Evolutionary conservation across 2,797 vertebrate species (phyloP).

Genomic region (Chrysocyon brachyurus): DNA sequence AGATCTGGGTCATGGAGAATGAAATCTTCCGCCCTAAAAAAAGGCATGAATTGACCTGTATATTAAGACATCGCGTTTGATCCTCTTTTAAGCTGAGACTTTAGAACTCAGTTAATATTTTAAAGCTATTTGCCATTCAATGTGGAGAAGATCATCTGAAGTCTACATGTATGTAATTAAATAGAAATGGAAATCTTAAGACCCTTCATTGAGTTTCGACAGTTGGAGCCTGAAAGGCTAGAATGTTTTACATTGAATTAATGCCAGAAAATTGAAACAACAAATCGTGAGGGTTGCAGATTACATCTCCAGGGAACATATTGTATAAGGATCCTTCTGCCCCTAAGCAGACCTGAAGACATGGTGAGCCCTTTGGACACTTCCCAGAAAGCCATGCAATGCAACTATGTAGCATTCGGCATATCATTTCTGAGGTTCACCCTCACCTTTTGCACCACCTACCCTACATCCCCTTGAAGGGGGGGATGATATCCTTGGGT

Average conservation of each 20-base stretch:
- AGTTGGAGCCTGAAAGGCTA: neutral
- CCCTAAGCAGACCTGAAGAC: neutral
- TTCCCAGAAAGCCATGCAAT: neutral
- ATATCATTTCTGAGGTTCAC: neutral
- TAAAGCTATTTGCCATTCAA: neutral
- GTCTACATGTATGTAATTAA: neutral
- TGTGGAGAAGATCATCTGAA: neutral
- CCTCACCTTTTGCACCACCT: too few relatives aligned
- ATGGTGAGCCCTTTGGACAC: neutral
- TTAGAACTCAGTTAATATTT: neutral
- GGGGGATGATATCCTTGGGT: neutral
- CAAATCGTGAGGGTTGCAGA: neutral
- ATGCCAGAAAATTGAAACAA: neutral
- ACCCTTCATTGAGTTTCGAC: neutral
- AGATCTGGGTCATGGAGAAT: neutral
- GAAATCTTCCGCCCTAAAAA: neutral
- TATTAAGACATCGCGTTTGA: neutral
- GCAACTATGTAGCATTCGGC: neutral
- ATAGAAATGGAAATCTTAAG: neutral
- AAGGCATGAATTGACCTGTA: neutral
- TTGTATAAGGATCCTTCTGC: neutral
- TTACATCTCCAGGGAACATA: neutral
- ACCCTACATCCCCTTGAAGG: neutral
- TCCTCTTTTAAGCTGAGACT: neutral
- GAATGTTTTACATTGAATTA: neutral